A percentile compares a stretch with the other conserved stretches of the same genome.
Conservation (phyloP, 2,888 invertebrate genomes). For the Cheilosia impressa region DNA sequence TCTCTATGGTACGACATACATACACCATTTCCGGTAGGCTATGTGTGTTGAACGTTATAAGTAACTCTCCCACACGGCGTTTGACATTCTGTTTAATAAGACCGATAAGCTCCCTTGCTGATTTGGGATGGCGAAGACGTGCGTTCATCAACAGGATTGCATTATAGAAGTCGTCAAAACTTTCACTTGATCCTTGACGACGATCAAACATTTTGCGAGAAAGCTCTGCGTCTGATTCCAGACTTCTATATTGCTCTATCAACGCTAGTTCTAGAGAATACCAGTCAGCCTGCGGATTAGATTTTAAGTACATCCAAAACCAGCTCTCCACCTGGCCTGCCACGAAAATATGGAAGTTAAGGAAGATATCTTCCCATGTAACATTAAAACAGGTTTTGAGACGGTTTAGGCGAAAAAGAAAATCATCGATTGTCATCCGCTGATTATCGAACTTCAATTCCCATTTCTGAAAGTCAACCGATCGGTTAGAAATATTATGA, state of each 20-base stretch:
- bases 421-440: background rate
- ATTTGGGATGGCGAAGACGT: background rate
- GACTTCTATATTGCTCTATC: conserved; percentile 11
- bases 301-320: background rate
- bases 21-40: conserved; percentile 18
- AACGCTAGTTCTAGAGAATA: background rate
- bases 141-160: background rate
- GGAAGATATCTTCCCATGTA: background rate
- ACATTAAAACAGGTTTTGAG: background rate
- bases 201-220: conserved; percentile 1
- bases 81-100: conserved; percentile 14
- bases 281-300: background rate
- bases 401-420: background rate
- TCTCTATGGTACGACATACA: background rate
- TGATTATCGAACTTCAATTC: background rate
- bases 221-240: conserved; percentile 13
- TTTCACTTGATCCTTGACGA: background rate
- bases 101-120: background rate
- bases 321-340: background rate
- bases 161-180: conserved; percentile 18
- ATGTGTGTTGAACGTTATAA: background rate
- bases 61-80: background rate
- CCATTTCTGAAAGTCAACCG: no score
- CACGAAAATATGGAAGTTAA: background rate
- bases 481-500: no score